Percentiles rank a stretch among this genome's conserved stretches.
Conservation (phyloP, 2,797 vertebrate genomes). For the Neosilurus mollespiculum region DNA sequence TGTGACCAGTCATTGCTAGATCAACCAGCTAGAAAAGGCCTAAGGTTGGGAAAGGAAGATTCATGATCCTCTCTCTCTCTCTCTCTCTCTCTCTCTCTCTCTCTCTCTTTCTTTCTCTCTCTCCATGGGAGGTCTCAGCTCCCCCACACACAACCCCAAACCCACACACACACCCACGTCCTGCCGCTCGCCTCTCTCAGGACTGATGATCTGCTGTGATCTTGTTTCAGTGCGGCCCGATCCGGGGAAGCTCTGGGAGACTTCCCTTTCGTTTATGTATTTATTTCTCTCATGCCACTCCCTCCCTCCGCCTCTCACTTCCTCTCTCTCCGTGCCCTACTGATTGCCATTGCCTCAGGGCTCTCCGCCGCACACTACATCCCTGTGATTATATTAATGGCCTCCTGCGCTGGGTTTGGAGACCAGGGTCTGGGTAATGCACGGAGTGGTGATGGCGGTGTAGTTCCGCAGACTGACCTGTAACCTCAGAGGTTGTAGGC, state of each 20-base stretch:
- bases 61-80: conserved; percentile 49
- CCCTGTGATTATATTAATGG: conserved; percentile 75
- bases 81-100: background rate
- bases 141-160: conserved; percentile 47
- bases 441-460: conserved; percentile 29
- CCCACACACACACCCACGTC: conserved; percentile 40
- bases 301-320: conserved; percentile 6
- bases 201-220: conserved; percentile 52
- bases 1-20: conserved; percentile 62
- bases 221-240: conserved; percentile 55
- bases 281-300: conserved; percentile 47
- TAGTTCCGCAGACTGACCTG: conserved; percentile 45
- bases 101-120: conserved; percentile 10
- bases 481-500: conserved; percentile 54
- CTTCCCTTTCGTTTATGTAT: conserved; percentile 63
- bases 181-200: conserved; percentile 36
- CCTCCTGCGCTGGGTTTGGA: conserved; percentile 57
- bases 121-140: conserved; percentile 57
- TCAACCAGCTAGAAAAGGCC: conserved; percentile 58
- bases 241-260: conserved; percentile 59
- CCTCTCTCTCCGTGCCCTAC: conserved; percentile 55
- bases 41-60: conserved; percentile 58
- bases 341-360: conserved; percentile 70
- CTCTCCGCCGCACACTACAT: conserved; percentile 66
- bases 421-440: conserved; percentile 50